A percentile compares a stretch with the other conserved stretches of the same genome.
Evolutionary conservation across 2,113 vertebrate species (phyloP).

Genomic region (Paratilapia polleni): DNA sequence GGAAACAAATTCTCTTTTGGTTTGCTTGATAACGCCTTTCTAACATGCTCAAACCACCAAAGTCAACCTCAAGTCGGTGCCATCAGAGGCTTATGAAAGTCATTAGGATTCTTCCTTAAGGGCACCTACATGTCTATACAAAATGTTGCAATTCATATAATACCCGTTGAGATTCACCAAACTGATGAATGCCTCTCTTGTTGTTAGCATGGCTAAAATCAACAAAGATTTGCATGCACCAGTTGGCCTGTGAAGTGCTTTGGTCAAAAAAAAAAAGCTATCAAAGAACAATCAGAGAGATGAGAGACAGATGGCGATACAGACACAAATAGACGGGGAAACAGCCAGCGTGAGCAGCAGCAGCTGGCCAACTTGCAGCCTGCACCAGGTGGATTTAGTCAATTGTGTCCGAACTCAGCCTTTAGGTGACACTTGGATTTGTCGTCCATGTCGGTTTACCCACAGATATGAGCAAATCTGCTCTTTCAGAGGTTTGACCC

Average conservation of each 20-base stretch:
- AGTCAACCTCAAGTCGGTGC: not conserved
- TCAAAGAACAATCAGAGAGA: not conserved
- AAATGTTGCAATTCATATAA: not conserved
- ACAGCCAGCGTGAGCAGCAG: not conserved
- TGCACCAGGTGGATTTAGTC: conserved; percentile 42
- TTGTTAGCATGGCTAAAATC: not conserved
- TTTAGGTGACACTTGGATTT: conserved; percentile 41
- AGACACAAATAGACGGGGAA: not conserved
- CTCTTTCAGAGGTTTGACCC: conserved; percentile 6
- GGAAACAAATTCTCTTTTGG: no score
- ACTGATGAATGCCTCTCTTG: not conserved
- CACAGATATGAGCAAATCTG: conserved; percentile 39
- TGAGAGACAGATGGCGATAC: conserved; percentile 2
- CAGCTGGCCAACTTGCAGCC: conserved; percentile 19
- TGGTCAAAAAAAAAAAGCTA: not conserved
- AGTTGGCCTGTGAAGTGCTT: not conserved
- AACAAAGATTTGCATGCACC: not conserved
- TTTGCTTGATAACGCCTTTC: accelerated
- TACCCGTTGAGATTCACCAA: not conserved
- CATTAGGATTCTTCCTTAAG: not conserved
- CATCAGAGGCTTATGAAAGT: not conserved
- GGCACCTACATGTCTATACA: accelerated
- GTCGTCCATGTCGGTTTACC: conserved; percentile 27
- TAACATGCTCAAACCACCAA: not conserved
- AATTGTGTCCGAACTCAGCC: conserved; percentile 35